Evolutionary conservation across 2,113 vertebrate genomes (phyloP), one percentile per base, ranked within the genome.

Genomic region (Lagopus muta): DNA sequence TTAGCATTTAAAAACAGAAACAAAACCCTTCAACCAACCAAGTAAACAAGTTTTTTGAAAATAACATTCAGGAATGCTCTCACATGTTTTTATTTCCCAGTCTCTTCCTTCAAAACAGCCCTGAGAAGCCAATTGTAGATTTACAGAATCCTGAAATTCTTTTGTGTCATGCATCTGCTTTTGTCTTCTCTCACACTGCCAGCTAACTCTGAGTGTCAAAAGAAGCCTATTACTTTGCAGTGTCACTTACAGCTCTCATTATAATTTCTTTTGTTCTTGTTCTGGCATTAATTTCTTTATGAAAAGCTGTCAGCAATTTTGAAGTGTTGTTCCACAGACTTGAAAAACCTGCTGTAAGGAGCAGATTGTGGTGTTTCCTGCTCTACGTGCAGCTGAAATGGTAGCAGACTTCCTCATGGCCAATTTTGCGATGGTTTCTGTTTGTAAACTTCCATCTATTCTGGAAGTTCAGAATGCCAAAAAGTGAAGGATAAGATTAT

Each of bases 81-180:
- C 36, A 67, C 3, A 54, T 0, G 3, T 47, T 87, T 27, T 54
- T 42, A 18, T 43, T 86, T 70, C 10, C 16, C 13, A 71, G 11
- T 0, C 2, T 72, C 61, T 81, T 78, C 27, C 4, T 80, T 27
- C 10, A 19, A 66, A 64, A 50, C 10, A 47, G 73, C 32, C 20
- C 4, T 16, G 76, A 54, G 11, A 48, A 82, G 34, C 62, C 16
- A 73, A 11, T 1, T 0, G 0, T 19, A 81, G 9, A 38, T 50
- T 74, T 62, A 82, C 16, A 80, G 54, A 88, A 62, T 54, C 36
- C 32, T 64, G 55, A 74, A 50, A 74, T 73, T 77, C 19, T 88
- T 25, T 28, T 75, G 34, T 79, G 57, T 36, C 15, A 40, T n/a
- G n/a, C 1, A 52, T 36, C 32, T 11, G 17, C 25, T 89, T 91